These are phyloP conservation scores for Sarcophaga rosellei DNA, from an alignment of 2,888 invertebrate genomes.

Conservation along the genomic window DNA sequence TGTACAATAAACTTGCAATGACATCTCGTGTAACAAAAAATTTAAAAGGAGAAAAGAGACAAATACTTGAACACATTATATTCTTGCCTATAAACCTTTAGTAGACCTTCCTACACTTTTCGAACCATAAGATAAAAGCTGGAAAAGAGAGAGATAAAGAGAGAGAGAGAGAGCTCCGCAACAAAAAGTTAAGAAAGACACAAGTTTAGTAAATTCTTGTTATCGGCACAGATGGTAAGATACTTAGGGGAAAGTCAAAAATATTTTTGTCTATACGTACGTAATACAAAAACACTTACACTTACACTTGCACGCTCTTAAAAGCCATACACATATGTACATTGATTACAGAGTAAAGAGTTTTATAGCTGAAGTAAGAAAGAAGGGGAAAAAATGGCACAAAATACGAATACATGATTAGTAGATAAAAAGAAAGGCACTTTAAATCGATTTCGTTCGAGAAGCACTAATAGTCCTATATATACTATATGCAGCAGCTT, in stretches of 20 bases:
- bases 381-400: no score
- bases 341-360: constrained; percentile 20
- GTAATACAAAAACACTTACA: constrained; percentile 6
- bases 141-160: background rate
- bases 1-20: constrained; percentile 23
- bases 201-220: constrained; percentile 51
- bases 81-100: no score
- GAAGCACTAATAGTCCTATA: constrained; percentile 19
- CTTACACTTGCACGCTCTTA: background rate
- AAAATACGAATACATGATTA: background rate
- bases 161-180: background rate
- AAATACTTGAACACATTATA: no score
- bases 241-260: constrained; percentile 42
- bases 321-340: background rate
- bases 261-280: constrained; percentile 16
- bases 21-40: constrained; percentile 5
- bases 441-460: constrained; percentile 57
- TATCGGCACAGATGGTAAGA: constrained; percentile 50
- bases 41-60: background rate
- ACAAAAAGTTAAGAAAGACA: constrained; percentile 20
- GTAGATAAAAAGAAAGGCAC: background rate
- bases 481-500: background rate
- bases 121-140: background rate
- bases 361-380: constrained; percentile 15
- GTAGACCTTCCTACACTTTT: background rate